These are phyloP conservation scores for Xiphorhynchus elegans DNA, from an alignment of 2,113 vertebrate species.

Conservation along the genomic window DNA sequence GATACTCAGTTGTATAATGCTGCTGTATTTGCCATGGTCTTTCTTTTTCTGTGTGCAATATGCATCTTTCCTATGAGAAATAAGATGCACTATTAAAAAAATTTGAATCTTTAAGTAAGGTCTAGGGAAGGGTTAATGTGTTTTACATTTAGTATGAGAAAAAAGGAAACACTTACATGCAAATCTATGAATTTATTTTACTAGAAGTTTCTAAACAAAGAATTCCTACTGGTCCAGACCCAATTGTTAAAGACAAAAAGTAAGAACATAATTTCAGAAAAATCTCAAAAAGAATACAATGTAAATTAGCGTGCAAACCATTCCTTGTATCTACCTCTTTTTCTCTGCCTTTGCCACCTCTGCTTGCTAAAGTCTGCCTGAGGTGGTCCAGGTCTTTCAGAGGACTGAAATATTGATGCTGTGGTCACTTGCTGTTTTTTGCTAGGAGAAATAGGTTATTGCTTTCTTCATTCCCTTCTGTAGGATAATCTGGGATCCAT, in stretches of 20 bases:
- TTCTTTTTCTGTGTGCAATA: background rate
- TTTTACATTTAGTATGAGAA: background rate
- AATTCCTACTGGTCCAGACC: background rate
- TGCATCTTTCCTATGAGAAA: background rate
- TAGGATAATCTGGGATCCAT: background rate
- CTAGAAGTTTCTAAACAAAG: background rate
- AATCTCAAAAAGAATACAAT: background rate
- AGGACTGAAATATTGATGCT: background rate
- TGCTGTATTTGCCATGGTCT: background rate
- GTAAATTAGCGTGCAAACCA: background rate
- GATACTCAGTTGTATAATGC: background rate
- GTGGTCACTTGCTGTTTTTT: background rate
- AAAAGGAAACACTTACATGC: background rate
- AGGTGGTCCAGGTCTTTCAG: background rate
- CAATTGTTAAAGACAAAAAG: background rate
- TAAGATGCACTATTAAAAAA: background rate
- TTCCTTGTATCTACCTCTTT: background rate
- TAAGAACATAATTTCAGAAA: background rate
- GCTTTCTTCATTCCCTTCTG: background rate
- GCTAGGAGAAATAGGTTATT: background rate
- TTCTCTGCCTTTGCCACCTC: background rate
- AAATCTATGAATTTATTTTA: background rate
- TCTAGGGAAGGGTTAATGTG: background rate
- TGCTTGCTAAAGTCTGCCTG: background rate
- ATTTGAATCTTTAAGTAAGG: background rate